Percentiles rank a stretch among this genome's conserved stretches.
Evolutionary conservation across 2,888 invertebrate genomes (phyloP).

Genomic region (Rhaphigaster nebulosa): DNA sequence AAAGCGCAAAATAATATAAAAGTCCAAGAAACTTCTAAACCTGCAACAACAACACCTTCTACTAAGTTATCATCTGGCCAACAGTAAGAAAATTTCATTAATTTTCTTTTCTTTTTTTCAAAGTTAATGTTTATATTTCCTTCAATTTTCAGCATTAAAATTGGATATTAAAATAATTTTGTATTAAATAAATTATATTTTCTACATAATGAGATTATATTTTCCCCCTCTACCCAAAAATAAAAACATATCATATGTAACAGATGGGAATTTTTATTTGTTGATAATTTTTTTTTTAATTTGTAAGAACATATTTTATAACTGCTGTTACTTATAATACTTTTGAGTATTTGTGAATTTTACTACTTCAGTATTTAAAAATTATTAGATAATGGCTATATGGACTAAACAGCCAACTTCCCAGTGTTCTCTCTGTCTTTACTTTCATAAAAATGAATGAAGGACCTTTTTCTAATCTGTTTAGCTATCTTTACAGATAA

Average conservation of each 20-base stretch:
- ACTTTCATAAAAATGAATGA: not conserved
- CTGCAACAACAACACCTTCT: slow-evolving; percentile 63
- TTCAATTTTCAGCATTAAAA: not conserved
- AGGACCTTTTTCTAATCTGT: not conserved
- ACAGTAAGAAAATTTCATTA: slow-evolving; percentile 58
- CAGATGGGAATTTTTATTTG: not conserved
- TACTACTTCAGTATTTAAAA: not conserved
- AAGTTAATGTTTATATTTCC: not conserved
- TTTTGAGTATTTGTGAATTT: not conserved
- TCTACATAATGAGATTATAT: not conserved
- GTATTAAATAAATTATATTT: slow-evolving; percentile 4
- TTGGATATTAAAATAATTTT: not conserved
- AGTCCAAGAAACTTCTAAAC: slow-evolving; percentile 26
- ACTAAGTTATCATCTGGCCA: slow-evolving; percentile 63
- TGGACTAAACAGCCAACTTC: not conserved
- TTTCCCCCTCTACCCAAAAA: not conserved
- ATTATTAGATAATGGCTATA: not conserved
- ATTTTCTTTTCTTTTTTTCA: slow-evolving; percentile 11
- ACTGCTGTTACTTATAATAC: not conserved
- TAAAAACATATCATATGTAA: not conserved
- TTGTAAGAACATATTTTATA: not conserved
- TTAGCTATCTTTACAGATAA: slow-evolving; percentile 1
- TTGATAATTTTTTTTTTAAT: not conserved
- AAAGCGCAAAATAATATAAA: slow-evolving; percentile 69
- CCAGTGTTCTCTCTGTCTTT: not conserved